These are phyloP conservation scores for Rostratula benghalensis DNA, from an alignment of 2,113 vertebrate genomes.

Conservation along the genomic window DNA sequence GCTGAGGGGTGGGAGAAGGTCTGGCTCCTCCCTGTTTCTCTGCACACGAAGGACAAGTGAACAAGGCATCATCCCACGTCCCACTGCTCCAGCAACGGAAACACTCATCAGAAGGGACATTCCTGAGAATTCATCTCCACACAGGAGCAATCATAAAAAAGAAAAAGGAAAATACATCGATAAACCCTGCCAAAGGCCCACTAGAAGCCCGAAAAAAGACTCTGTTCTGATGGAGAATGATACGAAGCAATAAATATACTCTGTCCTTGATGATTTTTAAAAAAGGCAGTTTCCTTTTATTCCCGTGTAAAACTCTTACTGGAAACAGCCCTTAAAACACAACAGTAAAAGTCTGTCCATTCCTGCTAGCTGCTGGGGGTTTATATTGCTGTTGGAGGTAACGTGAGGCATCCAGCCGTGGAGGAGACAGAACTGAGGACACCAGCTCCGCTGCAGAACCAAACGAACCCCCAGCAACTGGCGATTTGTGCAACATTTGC, in stretches of 20 bases:
- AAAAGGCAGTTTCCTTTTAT: constrained; percentile 28
- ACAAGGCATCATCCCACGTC: neutral
- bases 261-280: neutral
- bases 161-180: neutral
- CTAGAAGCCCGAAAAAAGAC: neutral
- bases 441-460: neutral
- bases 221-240: constrained; percentile 18
- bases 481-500: rapidly evolving
- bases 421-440: neutral
- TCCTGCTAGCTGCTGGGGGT: neutral
- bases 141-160: neutral
- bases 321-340: neutral
- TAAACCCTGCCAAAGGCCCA: neutral
- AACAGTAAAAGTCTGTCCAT: neutral
- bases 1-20: neutral
- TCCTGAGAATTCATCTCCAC: neutral
- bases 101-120: neutral
- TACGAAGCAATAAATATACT: neutral
- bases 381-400: neutral
- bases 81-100: neutral
- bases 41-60: rapidly evolving
- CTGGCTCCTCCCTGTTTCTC: rapidly evolving
- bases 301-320: neutral
- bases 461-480: neutral
- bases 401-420: rapidly evolving